Conservation (phyloP, 2,888 invertebrate species). For the Lamellibrachia satsuma region DNA sequence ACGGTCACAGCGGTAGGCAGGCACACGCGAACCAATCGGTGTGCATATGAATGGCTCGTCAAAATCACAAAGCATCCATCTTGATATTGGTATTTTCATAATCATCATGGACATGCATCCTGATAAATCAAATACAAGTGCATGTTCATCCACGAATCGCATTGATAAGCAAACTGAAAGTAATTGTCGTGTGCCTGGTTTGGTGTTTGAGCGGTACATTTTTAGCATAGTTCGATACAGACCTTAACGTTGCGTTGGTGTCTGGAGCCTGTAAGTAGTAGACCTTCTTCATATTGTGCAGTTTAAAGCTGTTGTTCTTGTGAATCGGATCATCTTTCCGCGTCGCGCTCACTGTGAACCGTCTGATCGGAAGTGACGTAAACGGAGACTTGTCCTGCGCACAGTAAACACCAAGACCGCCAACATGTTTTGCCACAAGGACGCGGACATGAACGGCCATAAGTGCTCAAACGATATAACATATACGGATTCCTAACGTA, state of each 20-base stretch:
- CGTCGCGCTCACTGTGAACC: slow-evolving; percentile 20
- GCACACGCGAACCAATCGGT: neutral
- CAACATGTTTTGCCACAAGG: neutral
- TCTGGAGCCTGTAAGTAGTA: neutral
- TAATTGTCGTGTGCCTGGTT: neutral
- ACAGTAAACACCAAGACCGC: neutral
- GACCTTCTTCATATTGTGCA: slow-evolving; percentile 23
- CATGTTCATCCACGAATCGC: neutral
- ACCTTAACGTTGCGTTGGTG: neutral
- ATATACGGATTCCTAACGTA: too few relatives aligned
- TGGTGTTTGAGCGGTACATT: neutral
- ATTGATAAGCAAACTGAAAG: neutral
- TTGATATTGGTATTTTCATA: too few relatives aligned
- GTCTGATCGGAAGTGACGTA: slow-evolving; percentile 21
- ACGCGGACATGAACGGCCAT: neutral
- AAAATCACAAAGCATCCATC: neutral
- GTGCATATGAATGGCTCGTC: too few relatives aligned
- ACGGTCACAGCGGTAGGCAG: too few relatives aligned
- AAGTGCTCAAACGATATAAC: too few relatives aligned
- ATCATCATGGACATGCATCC: neutral
- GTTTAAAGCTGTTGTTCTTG: slow-evolving; percentile 24
- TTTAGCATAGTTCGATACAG: neutral
- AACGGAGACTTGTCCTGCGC: slow-evolving; percentile 22
- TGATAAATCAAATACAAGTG: neutral
- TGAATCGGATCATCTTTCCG: slow-evolving; percentile 22